Conservation (phyloP, 1,140 invertebrate species). For the Trachymyrmex cornetzi region DNA sequence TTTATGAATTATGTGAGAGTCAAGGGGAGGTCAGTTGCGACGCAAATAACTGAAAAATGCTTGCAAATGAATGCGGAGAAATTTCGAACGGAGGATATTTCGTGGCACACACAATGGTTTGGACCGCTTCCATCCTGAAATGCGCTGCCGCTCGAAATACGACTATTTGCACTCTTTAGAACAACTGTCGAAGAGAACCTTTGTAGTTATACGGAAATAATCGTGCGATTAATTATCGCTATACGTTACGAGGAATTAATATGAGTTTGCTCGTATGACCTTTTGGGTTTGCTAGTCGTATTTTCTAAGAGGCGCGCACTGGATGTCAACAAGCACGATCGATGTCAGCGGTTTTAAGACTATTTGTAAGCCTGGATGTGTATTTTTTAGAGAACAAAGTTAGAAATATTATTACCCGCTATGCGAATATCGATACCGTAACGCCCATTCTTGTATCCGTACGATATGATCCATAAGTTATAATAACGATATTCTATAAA, state of each 20-base stretch:
- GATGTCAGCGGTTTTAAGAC: slow-evolving; percentile 57
- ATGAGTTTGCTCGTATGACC: background rate
- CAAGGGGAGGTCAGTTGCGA: background rate
- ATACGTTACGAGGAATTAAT: background rate
- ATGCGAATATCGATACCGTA: slow-evolving; percentile 73
- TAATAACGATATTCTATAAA: slow-evolving; percentile 83
- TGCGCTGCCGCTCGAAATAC: background rate
- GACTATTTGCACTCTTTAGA: background rate
- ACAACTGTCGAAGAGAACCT: background rate
- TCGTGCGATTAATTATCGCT: slow-evolving; percentile 22
- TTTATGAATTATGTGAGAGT: slow-evolving; percentile 48
- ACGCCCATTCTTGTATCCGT: slow-evolving; percentile 66
- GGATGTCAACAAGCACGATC: slow-evolving; percentile 37
- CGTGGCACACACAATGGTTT: background rate
- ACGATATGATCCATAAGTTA: slow-evolving; percentile 74
- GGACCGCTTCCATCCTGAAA: background rate
- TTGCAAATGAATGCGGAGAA: background rate
- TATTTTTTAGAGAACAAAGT: slow-evolving; percentile 82
- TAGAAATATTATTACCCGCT: slow-evolving; percentile 83
- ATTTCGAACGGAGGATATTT: slow-evolving; percentile 33
- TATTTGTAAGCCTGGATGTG: slow-evolving; percentile 80
- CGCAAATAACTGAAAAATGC: background rate
- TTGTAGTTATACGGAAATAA: background rate
- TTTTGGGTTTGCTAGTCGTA: background rate
- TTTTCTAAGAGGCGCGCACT: background rate